Percentiles rank a stretch among this genome's conserved stretches.
Conservation (phyloP, 2,797 vertebrate genomes). For the Pipistrellus pygmaeus region DNA sequence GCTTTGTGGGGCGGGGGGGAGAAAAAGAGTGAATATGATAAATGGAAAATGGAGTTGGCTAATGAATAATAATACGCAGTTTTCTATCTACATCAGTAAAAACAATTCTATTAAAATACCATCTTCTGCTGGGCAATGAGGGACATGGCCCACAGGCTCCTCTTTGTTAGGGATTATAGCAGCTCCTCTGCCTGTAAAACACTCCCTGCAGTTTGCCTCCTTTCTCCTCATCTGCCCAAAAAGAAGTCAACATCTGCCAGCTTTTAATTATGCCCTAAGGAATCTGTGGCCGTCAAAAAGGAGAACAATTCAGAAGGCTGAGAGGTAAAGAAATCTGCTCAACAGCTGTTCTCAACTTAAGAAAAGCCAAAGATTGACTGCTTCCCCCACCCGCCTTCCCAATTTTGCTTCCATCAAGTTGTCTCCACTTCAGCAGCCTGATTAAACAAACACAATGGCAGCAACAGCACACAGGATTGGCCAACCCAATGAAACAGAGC, state of each 20-base stretch:
- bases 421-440: neutral
- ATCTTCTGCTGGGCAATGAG: neutral
- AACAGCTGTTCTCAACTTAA: neutral
- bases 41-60: neutral
- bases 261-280: neutral
- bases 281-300: neutral
- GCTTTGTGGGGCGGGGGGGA: neutral
- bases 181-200: neutral
- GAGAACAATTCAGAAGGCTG: neutral
- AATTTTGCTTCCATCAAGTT: neutral
- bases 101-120: neutral
- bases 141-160: neutral
- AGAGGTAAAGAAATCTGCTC: conserved; percentile 4
- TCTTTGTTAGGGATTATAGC: neutral
- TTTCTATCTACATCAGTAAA: conserved; percentile 32
- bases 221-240: neutral
- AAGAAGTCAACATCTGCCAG: neutral
- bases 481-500: neutral
- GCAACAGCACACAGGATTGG: neutral
- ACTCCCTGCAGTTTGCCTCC: neutral
- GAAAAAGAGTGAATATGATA: neutral
- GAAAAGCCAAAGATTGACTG: neutral
- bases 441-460: neutral
- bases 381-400: neutral
- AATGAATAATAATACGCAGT: neutral